Evolutionary conservation across 1,140 invertebrate species (phyloP).

Genomic region (Pachypeltis micranthus): DNA sequence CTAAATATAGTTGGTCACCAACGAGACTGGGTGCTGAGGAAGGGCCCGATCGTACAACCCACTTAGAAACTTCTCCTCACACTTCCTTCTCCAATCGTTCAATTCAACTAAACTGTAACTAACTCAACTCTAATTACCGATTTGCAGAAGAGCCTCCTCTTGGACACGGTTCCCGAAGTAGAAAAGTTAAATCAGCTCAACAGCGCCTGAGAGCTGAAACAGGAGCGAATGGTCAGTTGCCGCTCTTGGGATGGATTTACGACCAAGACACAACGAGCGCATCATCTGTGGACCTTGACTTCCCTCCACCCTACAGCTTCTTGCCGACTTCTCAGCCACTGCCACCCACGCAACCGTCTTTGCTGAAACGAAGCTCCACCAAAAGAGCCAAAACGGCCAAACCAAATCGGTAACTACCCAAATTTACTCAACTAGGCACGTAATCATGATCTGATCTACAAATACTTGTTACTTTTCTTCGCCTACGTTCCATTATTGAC

Average conservation of each 20-base stretch:
- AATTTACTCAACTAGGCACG: neutral
- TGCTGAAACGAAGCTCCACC: slow-evolving; percentile 4
- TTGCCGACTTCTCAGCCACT: slow-evolving; percentile 1
- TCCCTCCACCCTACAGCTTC: slow-evolving; percentile 14
- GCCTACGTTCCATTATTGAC: neutral
- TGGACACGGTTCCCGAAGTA: slow-evolving; percentile 44
- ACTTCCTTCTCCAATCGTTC: no score
- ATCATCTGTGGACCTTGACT: slow-evolving; percentile 17
- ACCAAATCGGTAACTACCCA: slow-evolving; percentile 33
- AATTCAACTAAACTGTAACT: no score
- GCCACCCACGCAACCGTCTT: no score
- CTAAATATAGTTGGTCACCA: no score
- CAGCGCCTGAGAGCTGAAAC: slow-evolving; percentile 26
- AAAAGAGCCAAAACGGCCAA: slow-evolving; percentile 36
- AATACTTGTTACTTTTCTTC: neutral
- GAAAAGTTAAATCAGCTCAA: slow-evolving; percentile 46
- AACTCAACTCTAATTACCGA: neutral
- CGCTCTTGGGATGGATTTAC: slow-evolving; percentile 3
- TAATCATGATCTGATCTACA: neutral
- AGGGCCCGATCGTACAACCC: no score
- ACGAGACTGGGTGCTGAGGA: no score
- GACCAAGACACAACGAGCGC: slow-evolving; percentile 4
- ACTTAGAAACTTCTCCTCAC: no score
- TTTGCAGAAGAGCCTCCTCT: slow-evolving; percentile 38
- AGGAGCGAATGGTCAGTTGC: neutral